Evolutionary conservation across 2,113 vertebrate species (phyloP).

Genomic region (Entelurus aequoreus): DNA sequence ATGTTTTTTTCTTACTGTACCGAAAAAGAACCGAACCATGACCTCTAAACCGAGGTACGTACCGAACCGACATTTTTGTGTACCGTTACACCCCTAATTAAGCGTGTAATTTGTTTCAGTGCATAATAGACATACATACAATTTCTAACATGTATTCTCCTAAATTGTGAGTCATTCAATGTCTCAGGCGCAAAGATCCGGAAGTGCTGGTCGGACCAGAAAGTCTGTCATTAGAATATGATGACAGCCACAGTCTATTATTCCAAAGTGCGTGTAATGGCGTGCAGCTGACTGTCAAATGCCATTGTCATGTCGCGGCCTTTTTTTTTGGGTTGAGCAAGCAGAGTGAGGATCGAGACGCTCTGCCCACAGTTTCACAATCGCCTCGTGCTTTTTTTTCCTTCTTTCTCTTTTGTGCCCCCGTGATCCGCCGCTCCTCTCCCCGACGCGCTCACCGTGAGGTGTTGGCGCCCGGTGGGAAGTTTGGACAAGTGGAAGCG

Average conservation of each 20-base stretch:
- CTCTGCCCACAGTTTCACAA: slow-evolving; percentile 44
- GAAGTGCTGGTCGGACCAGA: background rate
- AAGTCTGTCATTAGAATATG: background rate
- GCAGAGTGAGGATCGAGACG: slow-evolving; percentile 12
- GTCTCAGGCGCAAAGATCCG: background rate
- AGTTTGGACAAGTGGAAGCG: background rate
- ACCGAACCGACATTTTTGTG: no score
- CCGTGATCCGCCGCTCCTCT: background rate
- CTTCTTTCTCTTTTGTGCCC: slow-evolving; percentile 7
- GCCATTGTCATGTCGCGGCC: slow-evolving; percentile 4
- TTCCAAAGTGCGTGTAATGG: background rate
- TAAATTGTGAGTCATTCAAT: background rate
- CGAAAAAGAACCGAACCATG: no score
- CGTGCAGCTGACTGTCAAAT: slow-evolving; percentile 11
- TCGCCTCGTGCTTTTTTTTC: slow-evolving; percentile 19
- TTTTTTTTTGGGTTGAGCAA: slow-evolving; percentile 39
- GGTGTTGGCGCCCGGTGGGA: background rate
- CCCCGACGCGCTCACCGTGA: background rate
- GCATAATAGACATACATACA: background rate
- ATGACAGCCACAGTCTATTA: background rate
- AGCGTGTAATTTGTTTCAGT: no score
- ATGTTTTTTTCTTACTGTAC: no score
- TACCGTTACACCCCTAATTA: no score
- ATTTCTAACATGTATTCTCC: background rate
- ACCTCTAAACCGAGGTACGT: no score